Evolutionary conservation across 2,113 vertebrate genomes (phyloP).

Genomic region (Crypturellus undulatus): DNA sequence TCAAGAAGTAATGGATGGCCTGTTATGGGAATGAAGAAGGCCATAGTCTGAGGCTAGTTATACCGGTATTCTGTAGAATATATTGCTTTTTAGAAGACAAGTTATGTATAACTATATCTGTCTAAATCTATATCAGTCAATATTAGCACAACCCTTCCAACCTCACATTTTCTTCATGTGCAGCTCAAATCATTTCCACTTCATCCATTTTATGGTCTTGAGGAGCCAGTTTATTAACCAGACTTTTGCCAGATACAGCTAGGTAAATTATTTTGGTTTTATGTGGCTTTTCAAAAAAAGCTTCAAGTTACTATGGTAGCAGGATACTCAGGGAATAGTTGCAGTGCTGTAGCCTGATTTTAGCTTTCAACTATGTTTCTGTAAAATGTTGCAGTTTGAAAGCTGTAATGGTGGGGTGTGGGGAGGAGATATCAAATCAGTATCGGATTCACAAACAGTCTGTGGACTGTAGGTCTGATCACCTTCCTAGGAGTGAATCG

Average conservation of each 20-base stretch:
- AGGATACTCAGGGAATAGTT: too few species aligned
- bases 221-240: background rate
- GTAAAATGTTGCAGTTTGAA: too few species aligned
- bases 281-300: background rate
- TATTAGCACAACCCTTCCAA: fast-evolving
- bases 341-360: too few species aligned
- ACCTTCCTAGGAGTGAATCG: too few species aligned
- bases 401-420: too few species aligned
- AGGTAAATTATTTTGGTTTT: background rate
- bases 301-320: background rate
- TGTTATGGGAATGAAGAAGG: background rate
- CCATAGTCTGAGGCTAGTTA: background rate
- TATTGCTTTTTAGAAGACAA: background rate
- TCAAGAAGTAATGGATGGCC: background rate
- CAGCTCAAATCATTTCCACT: background rate
- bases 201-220: background rate
- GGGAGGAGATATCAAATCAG: too few species aligned
- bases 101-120: background rate
- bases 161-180: background rate
- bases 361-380: too few species aligned
- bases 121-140: background rate
- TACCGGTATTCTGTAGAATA: background rate
- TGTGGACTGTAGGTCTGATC: too few species aligned
- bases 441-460: too few species aligned
- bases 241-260: background rate